Percentiles rank a stretch among this genome's conserved stretches.
These are phyloP conservation scores for Enteromius trimaculatus DNA, from an alignment of 2,797 vertebrate genomes.

Conservation along the genomic window DNA sequence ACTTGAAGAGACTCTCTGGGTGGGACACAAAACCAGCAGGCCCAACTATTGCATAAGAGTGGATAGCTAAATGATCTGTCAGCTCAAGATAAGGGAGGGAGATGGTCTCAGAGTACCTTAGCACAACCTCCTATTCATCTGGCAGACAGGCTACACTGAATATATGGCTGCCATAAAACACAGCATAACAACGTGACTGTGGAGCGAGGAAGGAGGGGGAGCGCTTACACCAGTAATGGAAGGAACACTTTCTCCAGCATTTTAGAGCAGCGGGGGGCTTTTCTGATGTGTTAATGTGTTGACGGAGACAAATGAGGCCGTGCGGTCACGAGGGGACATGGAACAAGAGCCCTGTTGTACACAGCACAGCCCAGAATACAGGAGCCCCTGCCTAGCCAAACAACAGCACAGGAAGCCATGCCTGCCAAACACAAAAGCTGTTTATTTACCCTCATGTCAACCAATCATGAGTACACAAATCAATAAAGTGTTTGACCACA, in stretches of 20 bases:
- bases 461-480: slow-evolving; percentile 36
- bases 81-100: slow-evolving; percentile 3
- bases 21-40: slow-evolving; percentile 34
- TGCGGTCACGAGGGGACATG: slow-evolving; percentile 28
- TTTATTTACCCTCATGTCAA: slow-evolving; percentile 44
- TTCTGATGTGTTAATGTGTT: slow-evolving; percentile 42
- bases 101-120: slow-evolving; percentile 22
- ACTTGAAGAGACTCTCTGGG: slow-evolving; percentile 61
- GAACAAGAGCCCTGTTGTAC: slow-evolving; percentile 43
- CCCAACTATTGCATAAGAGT: slow-evolving; percentile 30
- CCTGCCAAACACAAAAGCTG: slow-evolving; percentile 38
- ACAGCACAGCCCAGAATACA: slow-evolving; percentile 9
- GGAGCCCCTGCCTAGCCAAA: slow-evolving; percentile 32
- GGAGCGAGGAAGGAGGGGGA: neutral
- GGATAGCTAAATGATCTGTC: slow-evolving; percentile 36
- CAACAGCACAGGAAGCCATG: slow-evolving; percentile 42
- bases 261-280: slow-evolving; percentile 40
- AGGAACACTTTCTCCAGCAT: slow-evolving; percentile 23
- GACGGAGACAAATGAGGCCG: slow-evolving; percentile 43
- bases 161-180: slow-evolving; percentile 27
- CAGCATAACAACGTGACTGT: slow-evolving; percentile 12
- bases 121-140: slow-evolving; percentile 27
- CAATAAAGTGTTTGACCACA: slow-evolving; percentile 19
- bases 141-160: slow-evolving; percentile 24
- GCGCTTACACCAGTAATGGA: slow-evolving; percentile 29